Percentiles rank a stretch among this genome's conserved stretches.
These are phyloP conservation scores for Maniola hyperantus DNA, from an alignment of 2,888 invertebrate genomes.

Conservation along the genomic window DNA sequence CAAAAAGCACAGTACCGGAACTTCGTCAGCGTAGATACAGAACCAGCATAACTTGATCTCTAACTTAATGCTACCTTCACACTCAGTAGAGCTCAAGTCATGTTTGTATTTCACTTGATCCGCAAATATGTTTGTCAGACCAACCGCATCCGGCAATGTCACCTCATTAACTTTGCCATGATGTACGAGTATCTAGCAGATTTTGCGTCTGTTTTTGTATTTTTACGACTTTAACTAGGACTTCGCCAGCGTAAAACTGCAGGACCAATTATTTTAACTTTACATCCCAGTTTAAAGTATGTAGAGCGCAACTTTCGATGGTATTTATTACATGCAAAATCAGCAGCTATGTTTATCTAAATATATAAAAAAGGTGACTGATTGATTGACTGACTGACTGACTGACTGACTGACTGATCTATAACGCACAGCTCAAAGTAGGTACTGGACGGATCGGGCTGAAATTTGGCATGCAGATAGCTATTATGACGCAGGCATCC, in stretches of 20 bases:
- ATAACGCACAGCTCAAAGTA: too few relatives aligned
- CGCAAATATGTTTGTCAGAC: background rate
- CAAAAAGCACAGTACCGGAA: background rate
- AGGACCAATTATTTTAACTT: background rate
- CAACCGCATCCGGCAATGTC: background rate
- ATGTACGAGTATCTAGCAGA: background rate
- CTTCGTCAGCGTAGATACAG: background rate
- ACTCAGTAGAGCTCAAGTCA: background rate
- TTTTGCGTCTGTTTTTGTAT: constrained; percentile 2
- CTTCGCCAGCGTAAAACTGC: constrained; percentile 1
- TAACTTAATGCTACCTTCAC: background rate
- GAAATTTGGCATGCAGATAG: too few relatives aligned
- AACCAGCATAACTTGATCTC: background rate
- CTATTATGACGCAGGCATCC: too few relatives aligned
- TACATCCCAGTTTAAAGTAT: background rate
- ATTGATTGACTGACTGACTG: too few relatives aligned
- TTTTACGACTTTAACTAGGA: background rate
- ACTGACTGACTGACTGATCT: too few relatives aligned
- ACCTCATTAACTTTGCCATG: constrained; percentile 7
- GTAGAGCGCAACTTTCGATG: background rate
- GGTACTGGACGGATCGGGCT: too few relatives aligned
- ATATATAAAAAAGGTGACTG: too few relatives aligned
- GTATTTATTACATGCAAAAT: background rate
- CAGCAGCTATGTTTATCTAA: background rate
- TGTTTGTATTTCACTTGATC: background rate